Conservation (phyloP, 2,797 vertebrate genomes). For the Tauraco hartlaubi region DNA sequence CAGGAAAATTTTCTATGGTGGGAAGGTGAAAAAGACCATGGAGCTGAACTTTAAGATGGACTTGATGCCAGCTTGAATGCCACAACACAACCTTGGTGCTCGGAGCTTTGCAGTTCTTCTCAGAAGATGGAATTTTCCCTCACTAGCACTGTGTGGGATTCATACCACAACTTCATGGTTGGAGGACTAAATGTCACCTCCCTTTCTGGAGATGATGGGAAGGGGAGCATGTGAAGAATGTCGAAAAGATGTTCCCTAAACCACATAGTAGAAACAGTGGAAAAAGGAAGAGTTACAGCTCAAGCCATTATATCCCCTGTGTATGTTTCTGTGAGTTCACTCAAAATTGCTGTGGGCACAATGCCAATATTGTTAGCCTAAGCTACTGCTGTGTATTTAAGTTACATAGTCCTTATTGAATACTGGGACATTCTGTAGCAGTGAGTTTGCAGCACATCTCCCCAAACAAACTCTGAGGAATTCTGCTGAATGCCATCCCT, state of each 20-base stretch:
- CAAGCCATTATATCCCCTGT: background rate
- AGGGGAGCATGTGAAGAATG: background rate
- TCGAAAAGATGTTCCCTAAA: conserved; percentile 2
- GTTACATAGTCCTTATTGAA: background rate
- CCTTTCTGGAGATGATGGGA: background rate
- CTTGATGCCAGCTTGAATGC: background rate
- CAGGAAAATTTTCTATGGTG: background rate
- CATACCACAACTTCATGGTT: background rate
- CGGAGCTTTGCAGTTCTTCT: background rate
- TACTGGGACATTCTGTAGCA: background rate
- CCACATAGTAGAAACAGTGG: background rate
- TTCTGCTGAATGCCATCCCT: background rate
- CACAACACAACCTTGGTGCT: background rate
- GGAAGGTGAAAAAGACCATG: background rate
- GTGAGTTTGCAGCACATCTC: background rate
- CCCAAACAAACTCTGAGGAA: background rate
- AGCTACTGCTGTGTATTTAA: background rate
- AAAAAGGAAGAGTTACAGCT: background rate
- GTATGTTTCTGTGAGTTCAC: background rate
- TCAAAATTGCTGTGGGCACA: background rate
- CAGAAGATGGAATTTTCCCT: background rate
- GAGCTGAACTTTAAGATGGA: background rate
- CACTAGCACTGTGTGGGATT: background rate
- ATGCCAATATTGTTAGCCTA: background rate
- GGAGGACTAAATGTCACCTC: background rate